phyloP scores from a whole-genome alignment of 2,113 vertebrate genomes.

The Narcine bancroftii region DNA sequence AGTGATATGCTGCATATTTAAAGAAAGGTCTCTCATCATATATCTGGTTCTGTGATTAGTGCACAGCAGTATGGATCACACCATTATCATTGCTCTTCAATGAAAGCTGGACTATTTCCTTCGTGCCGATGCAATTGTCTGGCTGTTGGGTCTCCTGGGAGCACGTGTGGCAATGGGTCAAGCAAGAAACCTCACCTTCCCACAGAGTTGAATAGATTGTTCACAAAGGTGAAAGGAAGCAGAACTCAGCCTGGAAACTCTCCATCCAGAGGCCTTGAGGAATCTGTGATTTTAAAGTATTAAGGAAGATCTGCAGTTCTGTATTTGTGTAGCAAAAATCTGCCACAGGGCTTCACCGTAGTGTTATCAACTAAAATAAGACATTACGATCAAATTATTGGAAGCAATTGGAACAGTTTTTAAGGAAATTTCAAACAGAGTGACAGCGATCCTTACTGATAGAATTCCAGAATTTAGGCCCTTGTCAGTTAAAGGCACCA shows the following conservation, averaged over 20 bases:
- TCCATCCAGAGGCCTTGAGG: background rate
- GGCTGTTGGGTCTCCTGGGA: too few relatives aligned
- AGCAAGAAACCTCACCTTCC: background rate
- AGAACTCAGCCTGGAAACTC: background rate
- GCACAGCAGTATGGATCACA: too few relatives aligned
- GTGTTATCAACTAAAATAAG: background rate
- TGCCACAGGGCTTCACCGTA: background rate
- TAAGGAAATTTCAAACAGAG: background rate
- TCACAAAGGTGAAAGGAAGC: background rate
- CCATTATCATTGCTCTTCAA: too few relatives aligned
- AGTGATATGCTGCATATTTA: background rate
- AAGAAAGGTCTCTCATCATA: background rate
- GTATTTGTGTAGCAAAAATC: too few relatives aligned
- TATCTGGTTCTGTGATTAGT: background rate
- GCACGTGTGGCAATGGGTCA: too few relatives aligned
- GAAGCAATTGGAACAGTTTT: too few relatives aligned
- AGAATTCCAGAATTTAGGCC: background rate
- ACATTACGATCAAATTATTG: too few relatives aligned
- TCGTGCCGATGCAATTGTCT: too few relatives aligned
- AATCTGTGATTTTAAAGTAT: background rate
- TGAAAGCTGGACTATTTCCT: too few relatives aligned
- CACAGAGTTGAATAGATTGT: background rate
- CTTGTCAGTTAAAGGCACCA: background rate
- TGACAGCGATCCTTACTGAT: background rate
- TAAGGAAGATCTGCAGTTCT: background rate